phyloP scores from a whole-genome alignment of 2,888 invertebrate species.

The Xanthorhoe spadicearia region DNA sequence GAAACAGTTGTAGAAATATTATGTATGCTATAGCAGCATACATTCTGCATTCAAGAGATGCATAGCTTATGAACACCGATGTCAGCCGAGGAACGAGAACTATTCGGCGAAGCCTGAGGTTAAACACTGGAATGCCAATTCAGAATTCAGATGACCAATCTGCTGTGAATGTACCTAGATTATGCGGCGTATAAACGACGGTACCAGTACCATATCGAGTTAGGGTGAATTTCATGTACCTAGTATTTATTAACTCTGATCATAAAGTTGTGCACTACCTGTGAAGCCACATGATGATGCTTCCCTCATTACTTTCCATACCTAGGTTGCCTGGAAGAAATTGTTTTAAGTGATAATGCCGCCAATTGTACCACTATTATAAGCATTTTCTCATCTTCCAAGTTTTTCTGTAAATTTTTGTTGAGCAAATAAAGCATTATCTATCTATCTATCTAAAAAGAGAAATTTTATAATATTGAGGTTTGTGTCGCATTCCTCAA shows the following conservation, averaged over 20 bases:
- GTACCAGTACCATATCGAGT: background rate
- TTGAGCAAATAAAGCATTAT: no score
- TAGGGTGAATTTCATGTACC: background rate
- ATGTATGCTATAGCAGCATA: constrained; percentile 4
- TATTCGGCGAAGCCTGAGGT: constrained; percentile 69
- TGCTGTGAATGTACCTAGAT: constrained; percentile 24
- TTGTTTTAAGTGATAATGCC: no score
- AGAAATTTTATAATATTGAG: no score
- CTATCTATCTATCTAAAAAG: no score
- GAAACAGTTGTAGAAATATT: background rate
- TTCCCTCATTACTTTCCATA: no score
- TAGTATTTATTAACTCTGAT: background rate
- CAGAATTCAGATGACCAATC: constrained; percentile 65
- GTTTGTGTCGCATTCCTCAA: no score
- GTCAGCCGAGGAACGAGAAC: constrained; percentile 64
- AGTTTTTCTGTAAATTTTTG: no score
- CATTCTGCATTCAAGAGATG: constrained; percentile 19
- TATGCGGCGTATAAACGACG: constrained; percentile 13
- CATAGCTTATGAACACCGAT: constrained; percentile 44
- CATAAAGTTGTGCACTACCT: no score
- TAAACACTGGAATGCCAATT: constrained; percentile 65
- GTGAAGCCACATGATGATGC: no score
- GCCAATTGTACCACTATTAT: no score
- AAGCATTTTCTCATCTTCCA: no score
- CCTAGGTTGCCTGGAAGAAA: no score